A percentile compares a stretch with the other conserved stretches of the same genome.
These are phyloP conservation scores for Mesorhabditis sp. DNA, from an alignment of 2,888 invertebrate genomes.

Conservation along the genomic window DNA sequence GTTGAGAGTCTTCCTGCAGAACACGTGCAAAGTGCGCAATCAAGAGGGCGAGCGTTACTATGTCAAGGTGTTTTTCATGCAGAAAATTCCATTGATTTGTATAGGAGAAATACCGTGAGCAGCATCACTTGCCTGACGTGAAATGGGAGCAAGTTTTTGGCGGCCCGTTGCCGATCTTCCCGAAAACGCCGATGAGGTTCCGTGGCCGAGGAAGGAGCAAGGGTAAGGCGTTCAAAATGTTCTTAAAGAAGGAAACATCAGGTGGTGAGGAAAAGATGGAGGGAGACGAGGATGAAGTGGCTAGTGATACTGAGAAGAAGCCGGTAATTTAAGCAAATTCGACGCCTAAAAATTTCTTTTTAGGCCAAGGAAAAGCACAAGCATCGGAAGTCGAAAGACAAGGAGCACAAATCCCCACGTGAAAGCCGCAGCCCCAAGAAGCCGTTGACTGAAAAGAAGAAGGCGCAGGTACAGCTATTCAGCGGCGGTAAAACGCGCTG, in stretches of 20 bases:
- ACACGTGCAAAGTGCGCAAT: slow-evolving; percentile 20
- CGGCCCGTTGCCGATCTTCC: slow-evolving; percentile 38
- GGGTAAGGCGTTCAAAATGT: not conserved
- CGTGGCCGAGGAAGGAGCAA: slow-evolving; percentile 21
- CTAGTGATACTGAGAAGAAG: slow-evolving; percentile 1
- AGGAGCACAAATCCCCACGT: slow-evolving; percentile 4
- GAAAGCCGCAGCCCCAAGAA: slow-evolving; percentile 8
- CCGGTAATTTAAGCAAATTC: slow-evolving; percentile 8
- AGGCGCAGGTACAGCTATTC: slow-evolving; percentile 12
- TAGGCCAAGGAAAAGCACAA: not conserved
- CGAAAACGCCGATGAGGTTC: slow-evolving; percentile 33
- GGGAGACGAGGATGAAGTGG: not conserved
- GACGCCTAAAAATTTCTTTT: slow-evolving; percentile 3
- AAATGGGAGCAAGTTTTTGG: slow-evolving; percentile 31
- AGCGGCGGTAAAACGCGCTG: not conserved
- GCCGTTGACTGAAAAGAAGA: slow-evolving; percentile 20
- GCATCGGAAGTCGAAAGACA: not conserved
- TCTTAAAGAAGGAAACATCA: slow-evolving; percentile 9
- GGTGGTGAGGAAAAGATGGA: not conserved
- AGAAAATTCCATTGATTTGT: slow-evolving; percentile 8
- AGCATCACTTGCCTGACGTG: slow-evolving; percentile 19
- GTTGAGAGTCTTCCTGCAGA: slow-evolving; percentile 38
- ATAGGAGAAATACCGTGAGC: slow-evolving; percentile 18
- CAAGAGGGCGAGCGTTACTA: slow-evolving; percentile 22
- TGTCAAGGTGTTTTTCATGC: slow-evolving; percentile 21